Evolutionary conservation across 2,113 vertebrate genomes (phyloP).

Genomic region (Brachyhypopomus gauderio): DNA sequence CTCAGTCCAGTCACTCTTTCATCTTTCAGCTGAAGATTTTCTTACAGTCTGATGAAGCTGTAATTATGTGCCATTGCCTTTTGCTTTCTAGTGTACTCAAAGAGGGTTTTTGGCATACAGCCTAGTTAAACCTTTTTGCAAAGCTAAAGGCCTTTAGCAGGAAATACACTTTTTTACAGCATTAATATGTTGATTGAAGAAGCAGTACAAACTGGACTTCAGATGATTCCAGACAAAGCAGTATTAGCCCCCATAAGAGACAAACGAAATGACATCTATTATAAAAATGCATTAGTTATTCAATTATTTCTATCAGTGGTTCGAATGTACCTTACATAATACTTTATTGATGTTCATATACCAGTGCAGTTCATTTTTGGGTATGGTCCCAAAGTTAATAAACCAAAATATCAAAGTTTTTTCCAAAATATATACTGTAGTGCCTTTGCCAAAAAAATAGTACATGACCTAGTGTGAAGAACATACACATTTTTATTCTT

Average conservation of each 20-base stretch:
- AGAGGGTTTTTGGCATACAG: neutral
- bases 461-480: neutral
- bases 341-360: neutral
- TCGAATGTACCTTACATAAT: neutral
- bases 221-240: neutral
- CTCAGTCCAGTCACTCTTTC: neutral
- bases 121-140: slow-evolving; percentile 1
- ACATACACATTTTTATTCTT: neutral
- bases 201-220: neutral
- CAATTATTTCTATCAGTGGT: neutral
- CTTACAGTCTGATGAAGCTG: neutral
- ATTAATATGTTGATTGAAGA: neutral
- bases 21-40: neutral
- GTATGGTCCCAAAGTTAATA: neutral
- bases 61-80: neutral
- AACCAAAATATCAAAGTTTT: neutral
- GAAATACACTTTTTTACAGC: neutral
- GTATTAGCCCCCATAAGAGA: neutral
- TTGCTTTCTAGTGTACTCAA: neutral
- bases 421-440: too few species aligned
- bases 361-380: neutral
- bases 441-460: too few species aligned
- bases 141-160: neutral
- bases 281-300: neutral
- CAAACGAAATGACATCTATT: neutral